phyloP scores from a whole-genome alignment of 1,140 invertebrate genomes.

The Neotoxoptera formosana region DNA sequence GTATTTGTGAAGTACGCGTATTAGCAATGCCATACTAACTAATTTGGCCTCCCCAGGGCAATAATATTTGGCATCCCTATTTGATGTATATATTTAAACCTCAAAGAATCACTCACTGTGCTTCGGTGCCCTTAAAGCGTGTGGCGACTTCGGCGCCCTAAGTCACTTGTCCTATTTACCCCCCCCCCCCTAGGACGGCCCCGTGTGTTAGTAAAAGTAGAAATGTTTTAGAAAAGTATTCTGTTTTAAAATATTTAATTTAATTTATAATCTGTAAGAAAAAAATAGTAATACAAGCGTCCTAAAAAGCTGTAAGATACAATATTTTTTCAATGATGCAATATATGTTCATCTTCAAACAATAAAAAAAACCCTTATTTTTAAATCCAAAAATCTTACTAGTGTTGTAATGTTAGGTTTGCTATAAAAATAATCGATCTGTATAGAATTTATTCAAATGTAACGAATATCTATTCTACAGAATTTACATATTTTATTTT shows the following conservation, averaged over 20 bases:
- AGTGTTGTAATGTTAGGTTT: not conserved
- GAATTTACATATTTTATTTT: not conserved
- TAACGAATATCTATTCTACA: not conserved
- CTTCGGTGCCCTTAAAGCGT: too few species aligned
- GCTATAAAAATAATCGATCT: not conserved
- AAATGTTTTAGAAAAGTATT: not conserved
- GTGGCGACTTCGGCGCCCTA: too few species aligned
- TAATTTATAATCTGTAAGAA: not conserved
- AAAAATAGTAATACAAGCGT: not conserved
- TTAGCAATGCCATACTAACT: too few species aligned
- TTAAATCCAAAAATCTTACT: not conserved
- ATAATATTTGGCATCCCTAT: too few species aligned
- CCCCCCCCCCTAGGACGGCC: too few species aligned
- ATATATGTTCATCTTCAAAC: not conserved
- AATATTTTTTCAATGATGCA: not conserved
- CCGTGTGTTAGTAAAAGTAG: too few species aligned
- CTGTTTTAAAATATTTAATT: not conserved
- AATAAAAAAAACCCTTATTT: not conserved
- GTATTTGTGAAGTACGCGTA: too few species aligned
- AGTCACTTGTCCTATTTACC: too few species aligned
- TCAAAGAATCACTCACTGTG: too few species aligned
- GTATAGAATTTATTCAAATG: not conserved
- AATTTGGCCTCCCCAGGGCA: too few species aligned
- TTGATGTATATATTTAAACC: too few species aligned
- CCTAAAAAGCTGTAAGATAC: not conserved